Conservation (phyloP, 1,140 invertebrate species). For the Achroia grisella region DNA sequence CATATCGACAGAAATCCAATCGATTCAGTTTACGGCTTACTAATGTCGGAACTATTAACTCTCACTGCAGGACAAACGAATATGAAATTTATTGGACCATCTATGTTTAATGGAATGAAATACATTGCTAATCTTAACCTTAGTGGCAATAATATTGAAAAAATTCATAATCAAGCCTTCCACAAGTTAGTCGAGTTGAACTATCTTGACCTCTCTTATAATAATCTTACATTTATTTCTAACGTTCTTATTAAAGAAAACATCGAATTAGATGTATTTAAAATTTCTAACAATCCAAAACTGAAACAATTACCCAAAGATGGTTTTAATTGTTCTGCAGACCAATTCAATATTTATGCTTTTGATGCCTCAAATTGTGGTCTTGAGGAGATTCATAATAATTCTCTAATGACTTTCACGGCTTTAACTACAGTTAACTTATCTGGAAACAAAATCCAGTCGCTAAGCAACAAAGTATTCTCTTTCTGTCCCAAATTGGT, state of each 20-base stretch:
- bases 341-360: constrained; percentile 77
- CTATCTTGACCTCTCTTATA: constrained; percentile 80
- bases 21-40: constrained; percentile 66
- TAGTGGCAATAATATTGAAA: constrained; percentile 77
- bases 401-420: constrained; percentile 79
- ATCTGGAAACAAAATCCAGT: constrained; percentile 76
- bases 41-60: constrained; percentile 74
- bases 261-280: constrained; percentile 78
- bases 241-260: constrained; percentile 79
- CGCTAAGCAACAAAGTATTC: constrained; percentile 67
- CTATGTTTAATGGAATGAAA: constrained; percentile 77
- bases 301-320: constrained; percentile 76
- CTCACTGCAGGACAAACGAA: constrained; percentile 79
- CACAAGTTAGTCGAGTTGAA: constrained; percentile 75
- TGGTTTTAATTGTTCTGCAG: constrained; percentile 73
- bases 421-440: constrained; percentile 77
- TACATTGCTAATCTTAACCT: constrained; percentile 77
- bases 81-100: constrained; percentile 76
- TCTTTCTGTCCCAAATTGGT: constrained; percentile 73
- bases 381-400: constrained; percentile 74
- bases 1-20: constrained; percentile 76
- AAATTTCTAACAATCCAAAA: constrained; percentile 78
- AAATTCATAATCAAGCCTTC: constrained; percentile 80
- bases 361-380: constrained; percentile 82
- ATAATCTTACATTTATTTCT: constrained; percentile 77